Percentiles rank a stretch among this genome's conserved stretches.
phyloP scores from a whole-genome alignment of 2,113 vertebrate species.

The Dryoscopus gambensis region DNA sequence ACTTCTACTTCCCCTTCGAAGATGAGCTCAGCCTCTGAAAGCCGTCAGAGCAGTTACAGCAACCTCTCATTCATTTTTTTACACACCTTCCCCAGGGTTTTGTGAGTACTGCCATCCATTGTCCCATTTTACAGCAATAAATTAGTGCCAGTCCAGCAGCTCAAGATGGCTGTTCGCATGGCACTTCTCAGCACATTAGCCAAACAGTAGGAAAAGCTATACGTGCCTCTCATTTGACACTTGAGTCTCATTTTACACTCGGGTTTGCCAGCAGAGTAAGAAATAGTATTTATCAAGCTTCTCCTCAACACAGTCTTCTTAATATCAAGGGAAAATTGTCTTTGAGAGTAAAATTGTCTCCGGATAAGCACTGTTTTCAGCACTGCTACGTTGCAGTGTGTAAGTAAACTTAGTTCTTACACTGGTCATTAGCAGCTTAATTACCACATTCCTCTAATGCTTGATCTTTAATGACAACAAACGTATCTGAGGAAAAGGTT shows the following conservation, averaged over 20 bases:
- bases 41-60: background rate
- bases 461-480: background rate
- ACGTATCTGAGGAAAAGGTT: background rate
- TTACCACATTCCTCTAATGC: background rate
- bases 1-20: background rate
- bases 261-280: background rate
- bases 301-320: background rate
- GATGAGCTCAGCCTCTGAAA: background rate
- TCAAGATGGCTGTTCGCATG: background rate
- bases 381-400: conserved; percentile 9
- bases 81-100: background rate
- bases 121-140: background rate
- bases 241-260: background rate
- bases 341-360: conserved; percentile 58
- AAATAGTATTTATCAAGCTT: background rate
- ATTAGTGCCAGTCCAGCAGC: background rate
- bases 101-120: background rate
- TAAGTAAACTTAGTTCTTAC: conserved; percentile 27
- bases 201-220: background rate
- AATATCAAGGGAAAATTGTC: background rate
- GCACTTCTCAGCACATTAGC: background rate
- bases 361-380: conserved; percentile 60
- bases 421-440: background rate
- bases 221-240: background rate
- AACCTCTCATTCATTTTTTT: background rate